Base-by-base conservation (phyloP, 2,888 invertebrate genomes). In the Aradus depressus region DNA sequence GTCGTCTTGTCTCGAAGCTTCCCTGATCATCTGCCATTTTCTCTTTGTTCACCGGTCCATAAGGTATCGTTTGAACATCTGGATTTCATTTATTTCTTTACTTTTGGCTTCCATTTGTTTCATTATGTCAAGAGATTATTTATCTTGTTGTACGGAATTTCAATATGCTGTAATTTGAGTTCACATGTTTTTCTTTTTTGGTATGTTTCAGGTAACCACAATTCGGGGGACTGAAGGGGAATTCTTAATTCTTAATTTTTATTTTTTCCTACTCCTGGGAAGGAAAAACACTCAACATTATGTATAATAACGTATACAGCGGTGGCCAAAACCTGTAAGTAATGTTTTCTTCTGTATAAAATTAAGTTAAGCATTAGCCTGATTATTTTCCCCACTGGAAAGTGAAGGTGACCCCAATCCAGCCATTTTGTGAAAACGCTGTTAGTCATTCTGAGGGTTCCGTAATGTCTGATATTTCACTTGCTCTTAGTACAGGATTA, bases 41-140 rank as follows among this genome's bases (percentile, higher is more conserved):
- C 71, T 74, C 75, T 73, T 76, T 75, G 76, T 76, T 76, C 75
- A 72, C 75, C 74, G 74, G 72, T 73, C 73, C 72, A 72, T 34
- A 49, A 52, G 52, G 55, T 52, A 41, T 16, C 37, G 23, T 42
- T 42, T 23, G 16, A 19, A 6, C 37, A 5, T n/a, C 32, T 2
- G 3, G 14, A 12, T 43, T 14, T 3, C n/a, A n/a, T n/a, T n/a
- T n/a, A n/a, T n/a, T n/a, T n/a, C n/a, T n/a, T n/a, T n/a, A 19
- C 1, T 28, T 2, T 18, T 26, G 32, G 25, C 25, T 41, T 3
- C 16, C 2, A 19, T 2, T 10, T 19, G 10, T n/a, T 12, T 31
- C 12, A 8, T 32, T 5, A 19, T 19, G 8, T 31, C 26, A 1
- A n/a, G 3, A 31, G 4, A 4, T 4, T 44, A 14, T 44, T 44